phyloP scores from a whole-genome alignment of 2,888 invertebrate genomes.

The Vannuccia rotundouncinata region DNA sequence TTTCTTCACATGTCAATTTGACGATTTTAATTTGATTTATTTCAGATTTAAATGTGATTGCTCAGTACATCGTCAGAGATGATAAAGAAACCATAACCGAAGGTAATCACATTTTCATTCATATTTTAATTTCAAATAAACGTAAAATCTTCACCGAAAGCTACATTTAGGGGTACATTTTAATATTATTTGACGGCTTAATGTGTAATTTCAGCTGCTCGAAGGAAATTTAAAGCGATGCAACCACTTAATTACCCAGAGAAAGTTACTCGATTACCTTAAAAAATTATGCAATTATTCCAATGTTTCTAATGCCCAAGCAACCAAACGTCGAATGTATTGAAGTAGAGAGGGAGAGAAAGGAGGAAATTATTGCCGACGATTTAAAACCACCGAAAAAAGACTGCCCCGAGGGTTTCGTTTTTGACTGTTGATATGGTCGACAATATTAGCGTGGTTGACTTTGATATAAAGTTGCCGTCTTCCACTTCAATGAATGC shows the following conservation, averaged over 20 bases:
- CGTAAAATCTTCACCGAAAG: too few species aligned
- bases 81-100: slow-evolving; percentile 1
- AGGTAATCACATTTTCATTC: too few species aligned
- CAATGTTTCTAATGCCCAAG: neutral
- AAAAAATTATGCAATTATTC: neutral
- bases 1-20: too few species aligned
- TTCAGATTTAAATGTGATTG: slow-evolving; percentile 2
- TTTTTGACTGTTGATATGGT: neutral
- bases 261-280: neutral
- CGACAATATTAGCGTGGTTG: neutral
- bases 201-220: neutral
- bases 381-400: neutral
- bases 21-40: neutral
- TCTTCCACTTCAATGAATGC: neutral
- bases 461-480: neutral
- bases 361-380: neutral
- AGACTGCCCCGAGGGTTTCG: neutral
- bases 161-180: too few species aligned
- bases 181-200: too few species aligned
- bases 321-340: neutral
- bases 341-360: neutral
- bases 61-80: slow-evolving; percentile 11
- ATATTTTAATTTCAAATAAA: neutral
- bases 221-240: neutral
- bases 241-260: neutral